A percentile compares a stretch with the other conserved stretches of the same genome.
These are phyloP conservation scores for Montifringilla adamsi DNA, from an alignment of 2,113 vertebrate species.

Conservation along the genomic window DNA sequence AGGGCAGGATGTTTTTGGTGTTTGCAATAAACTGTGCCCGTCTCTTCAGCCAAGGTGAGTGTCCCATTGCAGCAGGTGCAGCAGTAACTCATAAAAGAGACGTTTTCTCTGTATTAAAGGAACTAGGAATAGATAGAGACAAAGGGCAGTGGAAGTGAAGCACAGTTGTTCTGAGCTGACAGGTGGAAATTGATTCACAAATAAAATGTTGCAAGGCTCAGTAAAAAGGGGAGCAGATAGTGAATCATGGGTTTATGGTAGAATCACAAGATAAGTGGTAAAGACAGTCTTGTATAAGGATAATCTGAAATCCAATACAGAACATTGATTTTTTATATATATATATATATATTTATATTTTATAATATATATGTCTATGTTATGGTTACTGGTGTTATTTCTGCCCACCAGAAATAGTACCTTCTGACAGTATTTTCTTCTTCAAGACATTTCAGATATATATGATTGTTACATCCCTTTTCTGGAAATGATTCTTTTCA, in stretches of 20 bases:
- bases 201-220: slow-evolving; percentile 2
- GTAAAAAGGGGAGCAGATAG: not conserved
- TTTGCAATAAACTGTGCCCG: not conserved
- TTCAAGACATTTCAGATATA: not conserved
- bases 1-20: not conserved
- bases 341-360: not conserved
- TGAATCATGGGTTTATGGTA: not conserved
- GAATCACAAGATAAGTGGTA: slow-evolving; percentile 5
- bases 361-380: not conserved
- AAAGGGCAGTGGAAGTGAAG: not conserved
- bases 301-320: not conserved
- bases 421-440: not conserved
- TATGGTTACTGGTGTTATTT: not conserved
- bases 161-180: not conserved
- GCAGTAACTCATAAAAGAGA: not conserved
- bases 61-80: not conserved
- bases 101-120: not conserved
- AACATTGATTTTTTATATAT: not conserved
- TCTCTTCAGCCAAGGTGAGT: not conserved
- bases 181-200: slow-evolving; percentile 17
- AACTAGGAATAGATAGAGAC: not conserved
- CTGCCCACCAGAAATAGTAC: not conserved
- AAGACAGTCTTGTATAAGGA: not conserved
- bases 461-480: not conserved
- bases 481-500: not conserved